Evolutionary conservation across 1,140 invertebrate genomes (phyloP), one percentile per base, ranked within the genome.

Genomic region (Maconellicoccus hirsutus): DNA sequence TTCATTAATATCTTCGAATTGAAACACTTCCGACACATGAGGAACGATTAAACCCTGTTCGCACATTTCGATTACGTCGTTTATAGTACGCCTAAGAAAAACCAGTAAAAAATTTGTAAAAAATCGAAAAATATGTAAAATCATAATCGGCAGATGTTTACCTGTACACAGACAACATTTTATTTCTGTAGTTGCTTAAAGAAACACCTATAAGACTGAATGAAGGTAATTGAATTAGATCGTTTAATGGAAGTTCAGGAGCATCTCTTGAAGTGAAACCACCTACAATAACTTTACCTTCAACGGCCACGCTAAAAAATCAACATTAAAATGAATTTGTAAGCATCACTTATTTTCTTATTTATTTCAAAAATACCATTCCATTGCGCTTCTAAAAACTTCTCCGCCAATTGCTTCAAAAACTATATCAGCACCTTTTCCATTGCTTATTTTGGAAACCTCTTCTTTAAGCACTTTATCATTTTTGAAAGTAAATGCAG

Each of bases 341-440:
- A 33, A 59, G 6, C 19, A n/a, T 23, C 19, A 38, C 61, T 27
- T 39, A 23, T 21, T 8, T 1, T 8, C 1, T 26, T 1, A 26
- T 25, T 26, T 70, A 29, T 42, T 72, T 70, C 25, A 52, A 23
- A 77, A 76, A 76, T 75, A 86, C 85, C 82, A 81, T 73, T 80
- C 76, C 14, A 86, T 76, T 26, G 81, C 77, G 72, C 82, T 79
- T 72, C 81, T 80, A 70, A 86, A 85, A 61, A 84, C 74, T 71
- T 85, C 81, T 22, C 85, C 86, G 38, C 82, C 84, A 25, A 82
- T 80, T 23, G 83, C 82, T 71, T 86, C 83, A 76, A 87, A 85
- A 16, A 86, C 80, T 16, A 83, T 78, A 75, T 83, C 78, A 0
- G 85, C 84, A n/a, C 83, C 82, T 76, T 81, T 78, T 1, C 82